These are phyloP conservation scores for Drosophila orosa DNA, from an alignment of 1,140 invertebrate species.

Conservation along the genomic window DNA sequence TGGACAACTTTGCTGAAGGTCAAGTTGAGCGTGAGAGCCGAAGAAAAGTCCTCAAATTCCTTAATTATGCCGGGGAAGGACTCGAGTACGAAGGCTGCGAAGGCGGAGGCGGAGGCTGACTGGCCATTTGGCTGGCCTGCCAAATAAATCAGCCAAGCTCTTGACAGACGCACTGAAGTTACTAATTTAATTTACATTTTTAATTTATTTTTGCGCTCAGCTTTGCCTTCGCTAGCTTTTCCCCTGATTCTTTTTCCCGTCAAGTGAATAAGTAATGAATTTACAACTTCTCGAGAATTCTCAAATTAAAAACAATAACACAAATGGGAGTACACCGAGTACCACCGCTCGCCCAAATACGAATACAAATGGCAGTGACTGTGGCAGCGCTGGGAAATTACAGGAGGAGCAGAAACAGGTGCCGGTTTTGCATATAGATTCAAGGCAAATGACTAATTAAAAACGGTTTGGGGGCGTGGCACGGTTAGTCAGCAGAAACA, in stretches of 20 bases:
- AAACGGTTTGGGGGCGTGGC: conserved; percentile 73
- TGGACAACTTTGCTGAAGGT: conserved; percentile 58
- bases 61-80: conserved; percentile 30
- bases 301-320: conserved; percentile 83
- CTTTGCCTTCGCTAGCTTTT: conserved; percentile 15
- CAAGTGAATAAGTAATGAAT: conserved; percentile 83
- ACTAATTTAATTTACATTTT: conserved; percentile 83
- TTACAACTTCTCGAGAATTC: conserved; percentile 82
- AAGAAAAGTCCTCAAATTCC: conserved; percentile 43
- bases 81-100: too few relatives aligned
- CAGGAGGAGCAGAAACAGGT: conserved; percentile 67
- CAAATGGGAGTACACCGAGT: conserved; percentile 62
- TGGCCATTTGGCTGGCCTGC: conserved; percentile 52
- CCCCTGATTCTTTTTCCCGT: conserved; percentile 54
- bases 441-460: conserved; percentile 78
- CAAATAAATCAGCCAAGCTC: conserved; percentile 81
- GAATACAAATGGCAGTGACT: conserved; percentile 38
- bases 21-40: conserved; percentile 30
- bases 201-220: conserved; percentile 74
- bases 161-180: conserved; percentile 83
- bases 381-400: conserved; percentile 49
- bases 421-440: conserved; percentile 75
- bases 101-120: conserved; percentile 27
- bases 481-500: conserved; percentile 66
- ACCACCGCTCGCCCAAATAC: conserved; percentile 20